phyloP scores from a whole-genome alignment of 2,888 invertebrate genomes.

The Girardia tigrina region DNA sequence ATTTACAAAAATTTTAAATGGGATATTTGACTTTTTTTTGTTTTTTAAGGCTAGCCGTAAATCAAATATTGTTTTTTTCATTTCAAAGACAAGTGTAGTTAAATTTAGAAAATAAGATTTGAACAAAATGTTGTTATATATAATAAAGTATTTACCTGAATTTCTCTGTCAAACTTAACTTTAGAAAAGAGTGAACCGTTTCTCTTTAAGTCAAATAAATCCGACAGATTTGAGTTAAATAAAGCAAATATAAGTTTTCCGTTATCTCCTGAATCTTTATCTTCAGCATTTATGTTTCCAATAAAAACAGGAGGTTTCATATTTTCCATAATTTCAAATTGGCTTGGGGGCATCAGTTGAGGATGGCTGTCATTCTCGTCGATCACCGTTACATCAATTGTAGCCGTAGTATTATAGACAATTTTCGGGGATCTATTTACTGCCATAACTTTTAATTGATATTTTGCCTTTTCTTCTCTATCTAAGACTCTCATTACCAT shows the following conservation, averaged over 20 bases:
- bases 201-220: not conserved
- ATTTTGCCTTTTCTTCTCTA: slow-evolving; percentile 25
- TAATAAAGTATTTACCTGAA: too few species aligned
- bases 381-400: not conserved
- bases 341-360: not conserved
- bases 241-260: slow-evolving; percentile 2
- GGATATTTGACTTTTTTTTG: too few species aligned
- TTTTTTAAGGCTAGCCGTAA: too few species aligned
- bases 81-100: too few species aligned
- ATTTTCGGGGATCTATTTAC: not conserved
- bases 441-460: not conserved
- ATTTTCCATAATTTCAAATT: slow-evolving; percentile 27
- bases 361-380: slow-evolving; percentile 29
- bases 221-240: not conserved
- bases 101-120: too few species aligned
- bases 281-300: slow-evolving; percentile 8
- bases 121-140: too few species aligned
- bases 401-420: slow-evolving; percentile 20
- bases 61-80: too few species aligned
- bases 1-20: too few species aligned
- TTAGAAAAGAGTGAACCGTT: slow-evolving; percentile 30
- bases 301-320: not conserved
- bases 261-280: slow-evolving; percentile 28
- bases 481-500: slow-evolving; percentile 3
- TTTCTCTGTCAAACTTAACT: slow-evolving; percentile 26